Evolutionary conservation across 2,888 invertebrate species (phyloP).

Genomic region (Meiosimyza decipiens): DNA sequence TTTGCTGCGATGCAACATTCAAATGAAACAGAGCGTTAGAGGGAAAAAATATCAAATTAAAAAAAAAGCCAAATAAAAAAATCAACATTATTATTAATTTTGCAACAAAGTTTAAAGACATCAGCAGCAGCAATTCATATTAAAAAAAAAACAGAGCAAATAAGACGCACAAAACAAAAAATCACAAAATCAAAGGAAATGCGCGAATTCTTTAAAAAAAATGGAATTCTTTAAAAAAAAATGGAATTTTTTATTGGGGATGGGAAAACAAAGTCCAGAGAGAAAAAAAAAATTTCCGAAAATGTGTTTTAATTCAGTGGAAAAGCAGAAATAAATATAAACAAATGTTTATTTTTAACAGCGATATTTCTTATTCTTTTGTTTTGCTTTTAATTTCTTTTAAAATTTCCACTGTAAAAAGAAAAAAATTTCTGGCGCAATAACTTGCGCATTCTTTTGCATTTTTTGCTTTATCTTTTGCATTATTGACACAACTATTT

Average conservation of each 20-base stretch:
- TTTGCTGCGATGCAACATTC: no score
- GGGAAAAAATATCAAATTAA: no score
- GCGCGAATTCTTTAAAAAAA: not conserved
- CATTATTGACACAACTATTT: constrained; percentile 7
- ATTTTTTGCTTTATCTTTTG: not conserved
- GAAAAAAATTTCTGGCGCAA: not conserved
- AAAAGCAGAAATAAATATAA: constrained; percentile 14
- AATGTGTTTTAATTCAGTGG: constrained; percentile 24
- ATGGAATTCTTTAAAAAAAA: not conserved
- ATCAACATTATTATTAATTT: constrained; percentile 6
- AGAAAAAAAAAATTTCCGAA: constrained; percentile 11
- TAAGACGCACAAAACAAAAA: not conserved
- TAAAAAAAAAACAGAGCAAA: not conserved
- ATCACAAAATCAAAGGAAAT: not conserved
- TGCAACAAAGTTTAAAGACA: not conserved
- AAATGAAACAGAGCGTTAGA: no score
- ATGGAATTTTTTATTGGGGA: no score
- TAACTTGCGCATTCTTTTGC: not conserved
- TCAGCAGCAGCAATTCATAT: no score
- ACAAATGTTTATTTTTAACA: constrained; percentile 7
- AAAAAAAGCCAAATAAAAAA: no score
- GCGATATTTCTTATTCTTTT: not conserved
- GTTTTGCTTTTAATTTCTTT: not conserved
- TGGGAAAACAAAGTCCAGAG: not conserved
- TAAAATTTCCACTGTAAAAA: not conserved